Evolutionary conservation across 2,113 vertebrate genomes (phyloP).

Genomic region (Hylia prasina): DNA sequence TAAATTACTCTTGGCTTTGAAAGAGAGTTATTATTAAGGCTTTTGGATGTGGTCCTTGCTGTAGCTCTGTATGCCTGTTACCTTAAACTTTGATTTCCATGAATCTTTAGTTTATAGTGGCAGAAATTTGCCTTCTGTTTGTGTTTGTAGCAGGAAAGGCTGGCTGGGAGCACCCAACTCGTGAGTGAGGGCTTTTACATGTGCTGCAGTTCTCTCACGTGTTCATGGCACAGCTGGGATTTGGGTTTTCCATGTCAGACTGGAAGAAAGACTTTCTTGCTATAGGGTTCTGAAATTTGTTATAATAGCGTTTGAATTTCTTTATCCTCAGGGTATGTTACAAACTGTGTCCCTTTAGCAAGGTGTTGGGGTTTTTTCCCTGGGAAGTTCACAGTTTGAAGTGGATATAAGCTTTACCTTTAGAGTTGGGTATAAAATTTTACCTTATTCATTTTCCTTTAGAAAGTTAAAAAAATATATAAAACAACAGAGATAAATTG

Average conservation of each 20-base stretch:
- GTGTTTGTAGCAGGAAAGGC: not conserved
- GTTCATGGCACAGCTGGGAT: not conserved
- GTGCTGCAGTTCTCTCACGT: fast-evolving
- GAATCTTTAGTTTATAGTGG: not conserved
- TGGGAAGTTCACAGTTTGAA: not conserved
- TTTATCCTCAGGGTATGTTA: not conserved
- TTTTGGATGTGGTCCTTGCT: not conserved
- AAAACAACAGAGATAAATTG: not conserved
- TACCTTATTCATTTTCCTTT: not conserved
- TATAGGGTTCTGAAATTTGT: not conserved
- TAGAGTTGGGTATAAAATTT: not conserved
- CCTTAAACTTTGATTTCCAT: not conserved
- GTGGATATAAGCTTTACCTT: not conserved
- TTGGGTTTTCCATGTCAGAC: not conserved
- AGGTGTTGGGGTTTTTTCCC: not conserved
- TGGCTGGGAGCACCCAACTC: not conserved
- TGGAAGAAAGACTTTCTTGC: not conserved
- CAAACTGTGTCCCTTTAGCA: not conserved
- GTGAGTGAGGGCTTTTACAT: not conserved
- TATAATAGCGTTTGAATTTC: not conserved
- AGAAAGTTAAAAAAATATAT: not conserved
- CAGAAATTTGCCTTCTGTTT: not conserved
- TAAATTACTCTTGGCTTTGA: not conserved
- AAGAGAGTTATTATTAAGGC: not conserved
- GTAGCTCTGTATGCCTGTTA: not conserved